Percentiles rank a stretch among this genome's conserved stretches.
phyloP scores from a whole-genome alignment of 2,797 vertebrate species.

The Saxicola maurus region DNA sequence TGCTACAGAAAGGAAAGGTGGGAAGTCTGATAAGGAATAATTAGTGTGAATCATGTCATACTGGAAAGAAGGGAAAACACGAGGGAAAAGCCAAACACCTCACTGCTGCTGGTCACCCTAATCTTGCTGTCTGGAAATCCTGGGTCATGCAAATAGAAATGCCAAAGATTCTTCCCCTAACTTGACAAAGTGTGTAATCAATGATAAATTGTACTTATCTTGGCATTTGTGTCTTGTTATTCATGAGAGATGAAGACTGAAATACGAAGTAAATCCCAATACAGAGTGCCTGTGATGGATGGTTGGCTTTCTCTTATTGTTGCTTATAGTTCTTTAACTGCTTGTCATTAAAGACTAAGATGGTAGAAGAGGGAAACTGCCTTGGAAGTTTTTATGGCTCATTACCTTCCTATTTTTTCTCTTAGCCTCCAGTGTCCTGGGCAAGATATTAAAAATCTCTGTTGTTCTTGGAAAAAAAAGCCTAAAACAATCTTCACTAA shows the following conservation, averaged over 20 bases:
- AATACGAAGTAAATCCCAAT: not conserved
- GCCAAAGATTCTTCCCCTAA: not conserved
- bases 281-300: not conserved
- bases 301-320: not conserved
- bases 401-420: slow-evolving; percentile 14
- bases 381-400: slow-evolving; percentile 17
- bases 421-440: not conserved
- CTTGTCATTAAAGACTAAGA: slow-evolving; percentile 4
- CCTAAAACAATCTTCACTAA: not conserved
- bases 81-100: not conserved
- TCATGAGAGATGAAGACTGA: not conserved
- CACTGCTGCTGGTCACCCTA: not conserved
- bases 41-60: not conserved
- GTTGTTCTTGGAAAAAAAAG: not conserved
- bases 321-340: slow-evolving; percentile 7
- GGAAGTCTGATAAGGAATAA: not conserved
- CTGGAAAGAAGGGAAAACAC: too few relatives aligned
- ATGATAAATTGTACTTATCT: not conserved
- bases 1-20: not conserved
- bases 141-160: not conserved
- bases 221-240: not conserved
- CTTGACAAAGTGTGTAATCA: not conserved
- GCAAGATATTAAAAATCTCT: not conserved
- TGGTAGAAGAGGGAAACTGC: not conserved
- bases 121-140: not conserved